Evolutionary conservation across 2,113 vertebrate species (phyloP), one percentile per base, ranked within the genome.

Genomic region (Micronycteris hirsuta): DNA sequence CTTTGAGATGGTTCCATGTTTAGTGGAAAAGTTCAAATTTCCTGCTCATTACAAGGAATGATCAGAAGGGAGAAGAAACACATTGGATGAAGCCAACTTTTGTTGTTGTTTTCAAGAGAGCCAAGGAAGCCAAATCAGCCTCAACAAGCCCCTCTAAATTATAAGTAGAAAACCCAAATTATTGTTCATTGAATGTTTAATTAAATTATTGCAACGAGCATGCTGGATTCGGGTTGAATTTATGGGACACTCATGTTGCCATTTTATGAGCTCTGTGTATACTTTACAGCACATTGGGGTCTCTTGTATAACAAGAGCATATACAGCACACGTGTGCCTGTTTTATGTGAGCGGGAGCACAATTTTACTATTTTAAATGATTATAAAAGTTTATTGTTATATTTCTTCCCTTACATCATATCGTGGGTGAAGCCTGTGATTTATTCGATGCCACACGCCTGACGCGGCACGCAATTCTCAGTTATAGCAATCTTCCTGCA

Each of bases 151-250:
- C 12, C 68, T 94, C 81, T 82, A 90, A 45, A 95, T 78, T 87
- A 54, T 84, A 63, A 95, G 36, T 94, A 76, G 26, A 47, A 41
- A 93, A 92, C 70, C 45, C 78, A 91, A 86, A 95, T 91, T 89
- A 96, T 77, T 76, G 90, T 88, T 93, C 65, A 70, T 74, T 94
- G 97, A 95, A 80, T 86, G 54, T 97, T 97, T 97, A 96, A 95
- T 97, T 96, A 95, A 94, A 96, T 97, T 80, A 95, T 93, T 82
- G 67, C 28, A 76, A 67, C 88, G 91, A 52, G 81, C 58, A 13
- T 43, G 13, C 91, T 84, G 61, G 52, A 58, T 95, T 82, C 67
- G 93, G 82, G 54, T 90, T 91, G 91, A 93, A 96, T 97, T 97
- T 92, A 96, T 68, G 20, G 19, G 83, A 54, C 45, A 33, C 52